Evolutionary conservation across 2,888 invertebrate species (phyloP), one percentile per base, ranked within the genome.

Genomic region (Epiblema foenella): DNA sequence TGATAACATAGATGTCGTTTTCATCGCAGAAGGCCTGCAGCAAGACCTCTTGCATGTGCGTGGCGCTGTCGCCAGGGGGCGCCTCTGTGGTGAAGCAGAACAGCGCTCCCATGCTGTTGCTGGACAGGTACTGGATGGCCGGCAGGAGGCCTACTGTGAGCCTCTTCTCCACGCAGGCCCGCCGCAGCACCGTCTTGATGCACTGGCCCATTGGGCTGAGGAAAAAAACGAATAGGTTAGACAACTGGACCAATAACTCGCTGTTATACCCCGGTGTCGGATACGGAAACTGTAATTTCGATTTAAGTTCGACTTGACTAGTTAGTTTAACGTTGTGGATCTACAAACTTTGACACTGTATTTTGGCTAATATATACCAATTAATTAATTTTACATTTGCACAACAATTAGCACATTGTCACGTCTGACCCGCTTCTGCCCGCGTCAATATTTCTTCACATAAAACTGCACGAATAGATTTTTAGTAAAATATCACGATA

Each of bases 11-110:
- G 81, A 97, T 97, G 77, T 95, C 96, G 75, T 96, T 96, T 86
- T 97, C 97, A 51, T 95, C 96, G 86, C 97, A 97, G 85, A 96
- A 96, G 0, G 97, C 97, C 81, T 96, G 96, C 42, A 97, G 89
- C 0, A 97, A 90, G 7, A 97, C 96, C 82, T 96, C 96, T 80
- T 97, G 96, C 94, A 97, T 96, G 82, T 97, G 97, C 9, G 95
- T 96, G 7, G 96, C 96, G 37, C 96, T 95, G 85, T 97, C 97
- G 5, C 95, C 96, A 49, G 94, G 95, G 60, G 94, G 90, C 29
- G 96, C 95, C 68, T 95, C 95, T 0, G 96, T 95, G 18, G 96
- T 94, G 56, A 97, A 87, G 80, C 96, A 96, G 81, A 96, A 95
- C 0, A 96, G 92, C 0, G 95, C 95, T 9, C 95, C 95, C 71